These are phyloP conservation scores for Tiliacea citrago DNA, from an alignment of 2,888 invertebrate genomes.

Conservation along the genomic window DNA sequence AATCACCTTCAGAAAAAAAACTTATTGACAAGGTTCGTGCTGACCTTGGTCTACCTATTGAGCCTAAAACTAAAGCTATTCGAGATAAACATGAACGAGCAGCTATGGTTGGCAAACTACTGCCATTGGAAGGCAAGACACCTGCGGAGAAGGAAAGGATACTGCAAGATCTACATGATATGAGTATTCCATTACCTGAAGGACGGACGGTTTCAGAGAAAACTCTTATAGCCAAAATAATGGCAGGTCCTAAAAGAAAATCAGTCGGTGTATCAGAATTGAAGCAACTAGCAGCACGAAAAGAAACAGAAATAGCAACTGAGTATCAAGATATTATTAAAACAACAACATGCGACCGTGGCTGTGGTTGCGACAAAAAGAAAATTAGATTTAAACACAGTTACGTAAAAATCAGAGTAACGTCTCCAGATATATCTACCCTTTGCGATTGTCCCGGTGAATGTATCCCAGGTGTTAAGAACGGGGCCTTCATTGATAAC, in stretches of 20 bases:
- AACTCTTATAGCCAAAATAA: constrained; percentile 71
- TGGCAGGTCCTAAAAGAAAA: constrained; percentile 64
- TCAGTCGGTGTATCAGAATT: constrained; percentile 62
- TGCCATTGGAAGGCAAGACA: neutral
- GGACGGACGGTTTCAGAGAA: constrained; percentile 75
- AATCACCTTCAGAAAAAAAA: constrained; percentile 63
- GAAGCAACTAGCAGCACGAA: constrained; percentile 60
- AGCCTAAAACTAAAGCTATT: constrained; percentile 17
- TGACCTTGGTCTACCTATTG: constrained; percentile 23
- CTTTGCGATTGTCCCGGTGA: constrained; percentile 80
- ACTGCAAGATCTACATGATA: constrained; percentile 7
- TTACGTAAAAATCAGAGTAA: constrained; percentile 82
- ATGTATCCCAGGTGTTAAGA: constrained; percentile 79
- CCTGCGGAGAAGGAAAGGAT: constrained; percentile 21
- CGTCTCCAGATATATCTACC: constrained; percentile 82
- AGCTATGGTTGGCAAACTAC: constrained; percentile 36
- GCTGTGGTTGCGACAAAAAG: constrained; percentile 83
- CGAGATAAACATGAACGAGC: constrained; percentile 10
- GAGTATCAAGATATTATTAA: constrained; percentile 75
- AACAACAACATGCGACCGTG: constrained; percentile 80
- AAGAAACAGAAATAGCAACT: constrained; percentile 63
- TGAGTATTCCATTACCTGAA: constrained; percentile 73
- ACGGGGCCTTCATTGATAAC: constrained; percentile 77
- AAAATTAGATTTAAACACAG: constrained; percentile 85
- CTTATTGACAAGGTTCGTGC: constrained; percentile 16